Evolutionary conservation across 1,140 invertebrate genomes (phyloP).

Genomic region (Portunus trituberculatus): DNA sequence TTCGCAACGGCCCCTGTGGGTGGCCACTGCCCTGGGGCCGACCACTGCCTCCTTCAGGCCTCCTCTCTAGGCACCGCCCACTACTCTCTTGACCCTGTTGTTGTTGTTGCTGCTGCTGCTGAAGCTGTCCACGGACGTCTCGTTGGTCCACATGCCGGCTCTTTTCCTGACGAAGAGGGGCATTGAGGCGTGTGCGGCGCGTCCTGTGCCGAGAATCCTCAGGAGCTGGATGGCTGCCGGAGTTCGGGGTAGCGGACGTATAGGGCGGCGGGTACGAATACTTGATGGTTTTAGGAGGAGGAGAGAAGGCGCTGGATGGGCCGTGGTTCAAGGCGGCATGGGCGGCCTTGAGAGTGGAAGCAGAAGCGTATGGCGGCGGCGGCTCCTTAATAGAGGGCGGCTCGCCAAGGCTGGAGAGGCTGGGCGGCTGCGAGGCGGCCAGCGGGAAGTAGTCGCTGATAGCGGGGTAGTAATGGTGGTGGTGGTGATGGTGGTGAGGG

Average conservation of each 20-base stretch:
- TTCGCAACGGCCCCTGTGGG: constrained; percentile 68
- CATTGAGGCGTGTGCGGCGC: constrained; percentile 17
- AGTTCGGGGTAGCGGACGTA: not conserved
- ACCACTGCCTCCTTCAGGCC: not conserved
- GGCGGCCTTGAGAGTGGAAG: constrained; percentile 53
- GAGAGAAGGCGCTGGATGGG: constrained; percentile 75
- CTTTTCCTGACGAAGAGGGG: not conserved
- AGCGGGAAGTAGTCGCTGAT: constrained; percentile 28
- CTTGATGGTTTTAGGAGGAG: constrained; percentile 66
- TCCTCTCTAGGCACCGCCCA: not conserved
- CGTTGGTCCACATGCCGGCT: constrained; percentile 25
- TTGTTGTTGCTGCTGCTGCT: not conserved
- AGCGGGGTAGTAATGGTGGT: constrained; percentile 39
- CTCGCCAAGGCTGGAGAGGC: constrained; percentile 35
- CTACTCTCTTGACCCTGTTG: not conserved
- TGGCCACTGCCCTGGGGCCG: constrained; percentile 49
- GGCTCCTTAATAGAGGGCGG: constrained; percentile 48
- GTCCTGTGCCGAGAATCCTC: constrained; percentile 36
- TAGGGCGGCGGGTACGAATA: constrained; percentile 58
- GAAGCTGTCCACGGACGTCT: not conserved
- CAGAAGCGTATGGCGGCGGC: constrained; percentile 61
- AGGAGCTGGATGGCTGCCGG: not conserved
- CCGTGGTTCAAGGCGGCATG: constrained; percentile 76
- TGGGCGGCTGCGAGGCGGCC: constrained; percentile 59
- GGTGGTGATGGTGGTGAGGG: constrained; percentile 25